A percentile compares a stretch with the other conserved stretches of the same genome.
Conservation (phyloP, 2,797 vertebrate species). For the Smutsia temminckii region DNA sequence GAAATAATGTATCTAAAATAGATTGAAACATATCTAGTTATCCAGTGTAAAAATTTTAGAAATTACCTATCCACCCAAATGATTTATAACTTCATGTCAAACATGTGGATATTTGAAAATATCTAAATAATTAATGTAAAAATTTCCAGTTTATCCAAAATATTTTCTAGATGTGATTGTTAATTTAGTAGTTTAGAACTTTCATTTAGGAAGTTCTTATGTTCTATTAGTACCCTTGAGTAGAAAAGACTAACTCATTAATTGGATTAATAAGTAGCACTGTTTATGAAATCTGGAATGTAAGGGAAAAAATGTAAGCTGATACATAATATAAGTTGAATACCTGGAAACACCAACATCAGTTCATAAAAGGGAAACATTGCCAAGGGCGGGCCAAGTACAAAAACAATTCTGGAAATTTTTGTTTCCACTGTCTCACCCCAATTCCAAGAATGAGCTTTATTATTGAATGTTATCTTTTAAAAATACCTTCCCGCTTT, state of each 20-base stretch:
- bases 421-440: conserved; percentile 21
- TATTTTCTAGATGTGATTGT: neutral
- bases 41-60: neutral
- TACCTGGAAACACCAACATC: neutral
- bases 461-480: conserved; percentile 42
- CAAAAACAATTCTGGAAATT: conserved; percentile 57
- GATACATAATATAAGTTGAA: neutral
- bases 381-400: neutral
- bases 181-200: neutral
- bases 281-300: conserved; percentile 2
- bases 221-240: neutral
- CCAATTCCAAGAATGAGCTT: conserved; percentile 54
- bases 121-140: neutral
- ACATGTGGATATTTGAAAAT: neutral
- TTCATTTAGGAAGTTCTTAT: neutral
- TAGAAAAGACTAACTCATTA: neutral
- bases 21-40: neutral
- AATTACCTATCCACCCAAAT: neutral
- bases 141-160: neutral
- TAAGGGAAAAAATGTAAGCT: neutral
- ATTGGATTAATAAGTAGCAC: neutral
- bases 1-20: conserved; percentile 25
- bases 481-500: neutral
- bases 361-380: conserved; percentile 18
- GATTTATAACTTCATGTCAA: neutral